phyloP scores from a whole-genome alignment of 37 sponge, comb jelly and placozoan species.

The Trichoplax adhaerens region DNA sequence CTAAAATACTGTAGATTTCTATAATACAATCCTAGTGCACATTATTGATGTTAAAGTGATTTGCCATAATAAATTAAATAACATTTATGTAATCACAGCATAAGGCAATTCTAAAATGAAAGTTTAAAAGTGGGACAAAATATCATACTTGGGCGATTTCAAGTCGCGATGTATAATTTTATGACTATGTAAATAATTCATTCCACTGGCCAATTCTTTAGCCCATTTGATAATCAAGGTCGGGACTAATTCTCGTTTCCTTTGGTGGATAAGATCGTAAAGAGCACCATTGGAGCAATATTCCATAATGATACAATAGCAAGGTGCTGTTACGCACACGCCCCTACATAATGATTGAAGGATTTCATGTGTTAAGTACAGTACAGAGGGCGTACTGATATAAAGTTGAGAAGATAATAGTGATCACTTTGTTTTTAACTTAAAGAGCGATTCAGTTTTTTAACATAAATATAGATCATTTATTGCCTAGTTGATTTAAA shows the following conservation, averaged over 20 bases:
- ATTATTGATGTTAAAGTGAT: no score
- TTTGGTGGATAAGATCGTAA: constrained; percentile 37
- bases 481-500: no score
- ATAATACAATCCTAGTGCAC: no score
- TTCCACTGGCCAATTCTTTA: constrained; percentile 61
- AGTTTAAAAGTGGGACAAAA: background rate
- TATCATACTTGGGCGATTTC: constrained; percentile 60
- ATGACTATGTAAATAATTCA: constrained; percentile 68
- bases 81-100: no score
- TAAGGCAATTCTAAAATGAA: constrained; percentile 1
- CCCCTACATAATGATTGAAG: constrained; percentile 24
- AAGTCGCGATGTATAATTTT: constrained; percentile 73
- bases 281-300: constrained; percentile 53
- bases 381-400: no score
- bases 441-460: no score
- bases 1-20: no score
- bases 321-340: constrained; percentile 48
- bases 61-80: no score
- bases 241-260: constrained; percentile 38
- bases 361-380: background rate
- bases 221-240: constrained; percentile 52
- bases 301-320: constrained; percentile 70
- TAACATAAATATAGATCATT: no score
- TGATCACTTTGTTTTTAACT: no score
- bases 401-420: no score